Evolutionary conservation across 2,888 invertebrate species (phyloP).

Genomic region (Tortricodes alternella): DNA sequence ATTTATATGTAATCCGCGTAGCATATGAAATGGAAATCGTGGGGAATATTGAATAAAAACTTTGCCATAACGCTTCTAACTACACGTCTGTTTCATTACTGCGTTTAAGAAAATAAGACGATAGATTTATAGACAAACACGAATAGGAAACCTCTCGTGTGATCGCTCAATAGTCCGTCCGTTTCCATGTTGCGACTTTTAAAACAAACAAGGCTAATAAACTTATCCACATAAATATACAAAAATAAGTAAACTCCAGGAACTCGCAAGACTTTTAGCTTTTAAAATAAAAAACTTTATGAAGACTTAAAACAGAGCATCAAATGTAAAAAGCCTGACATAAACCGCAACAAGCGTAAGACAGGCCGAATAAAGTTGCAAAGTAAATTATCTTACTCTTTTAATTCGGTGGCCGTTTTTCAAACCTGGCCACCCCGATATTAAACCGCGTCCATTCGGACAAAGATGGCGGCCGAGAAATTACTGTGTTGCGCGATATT

Average conservation of each 20-base stretch:
- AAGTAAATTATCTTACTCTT: conserved; percentile 62
- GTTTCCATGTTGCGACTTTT: too few relatives aligned
- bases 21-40: conserved; percentile 29
- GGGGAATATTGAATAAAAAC: conserved; percentile 28
- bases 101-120: neutral
- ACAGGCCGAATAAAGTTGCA: conserved; percentile 56
- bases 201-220: too few relatives aligned
- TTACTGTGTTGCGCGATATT: conserved; percentile 44
- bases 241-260: neutral
- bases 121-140: too few relatives aligned
- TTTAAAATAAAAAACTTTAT: conserved; percentile 11
- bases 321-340: conserved; percentile 10
- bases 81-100: conserved; percentile 9
- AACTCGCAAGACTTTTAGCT: neutral
- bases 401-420: conserved; percentile 59
- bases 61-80: conserved; percentile 14
- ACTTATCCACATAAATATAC: too few relatives aligned
- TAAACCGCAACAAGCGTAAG: conserved; percentile 32
- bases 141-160: too few relatives aligned
- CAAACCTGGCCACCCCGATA: conserved; percentile 48
- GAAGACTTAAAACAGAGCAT: conserved; percentile 7
- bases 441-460: conserved; percentile 50
- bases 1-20: conserved; percentile 27
- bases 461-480: conserved; percentile 35
- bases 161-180: too few relatives aligned